Evolutionary conservation across 2,113 vertebrate genomes (phyloP).

Genomic region (Ginglymostoma cirratum): DNA sequence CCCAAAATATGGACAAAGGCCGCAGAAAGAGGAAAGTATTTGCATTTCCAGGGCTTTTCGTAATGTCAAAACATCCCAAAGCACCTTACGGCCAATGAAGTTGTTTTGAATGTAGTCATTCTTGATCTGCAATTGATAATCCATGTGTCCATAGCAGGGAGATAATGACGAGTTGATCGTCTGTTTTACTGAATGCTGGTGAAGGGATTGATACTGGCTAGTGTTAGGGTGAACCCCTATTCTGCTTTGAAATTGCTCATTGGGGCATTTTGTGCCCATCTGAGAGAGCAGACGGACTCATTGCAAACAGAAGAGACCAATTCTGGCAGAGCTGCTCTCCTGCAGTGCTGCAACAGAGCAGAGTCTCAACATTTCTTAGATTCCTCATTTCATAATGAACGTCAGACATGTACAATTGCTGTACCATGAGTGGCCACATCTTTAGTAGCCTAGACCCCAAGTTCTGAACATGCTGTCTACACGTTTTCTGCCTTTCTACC

Average conservation of each 20-base stretch:
- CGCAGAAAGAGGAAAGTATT: no score
- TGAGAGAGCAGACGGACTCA: background rate
- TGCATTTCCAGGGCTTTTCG: no score
- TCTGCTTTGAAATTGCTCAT: background rate
- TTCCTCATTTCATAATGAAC: background rate
- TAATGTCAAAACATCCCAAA: background rate
- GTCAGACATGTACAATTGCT: background rate
- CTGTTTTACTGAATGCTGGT: background rate
- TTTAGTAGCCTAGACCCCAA: no score
- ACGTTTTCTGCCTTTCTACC: no score
- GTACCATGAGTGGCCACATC: no score
- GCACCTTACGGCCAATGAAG: background rate
- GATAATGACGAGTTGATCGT: background rate
- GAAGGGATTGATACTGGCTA: background rate
- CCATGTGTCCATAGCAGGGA: background rate
- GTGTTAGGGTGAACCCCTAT: background rate
- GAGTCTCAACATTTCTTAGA: background rate
- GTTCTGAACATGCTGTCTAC: no score
- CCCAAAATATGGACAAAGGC: no score
- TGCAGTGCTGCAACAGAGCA: background rate
- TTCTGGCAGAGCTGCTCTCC: background rate
- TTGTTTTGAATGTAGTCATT: background rate
- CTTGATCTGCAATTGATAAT: background rate
- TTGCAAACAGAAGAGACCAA: background rate
- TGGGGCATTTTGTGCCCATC: background rate